These are phyloP conservation scores for Cyclina sinensis DNA, from an alignment of 1,140 invertebrate genomes.

Conservation along the genomic window DNA sequence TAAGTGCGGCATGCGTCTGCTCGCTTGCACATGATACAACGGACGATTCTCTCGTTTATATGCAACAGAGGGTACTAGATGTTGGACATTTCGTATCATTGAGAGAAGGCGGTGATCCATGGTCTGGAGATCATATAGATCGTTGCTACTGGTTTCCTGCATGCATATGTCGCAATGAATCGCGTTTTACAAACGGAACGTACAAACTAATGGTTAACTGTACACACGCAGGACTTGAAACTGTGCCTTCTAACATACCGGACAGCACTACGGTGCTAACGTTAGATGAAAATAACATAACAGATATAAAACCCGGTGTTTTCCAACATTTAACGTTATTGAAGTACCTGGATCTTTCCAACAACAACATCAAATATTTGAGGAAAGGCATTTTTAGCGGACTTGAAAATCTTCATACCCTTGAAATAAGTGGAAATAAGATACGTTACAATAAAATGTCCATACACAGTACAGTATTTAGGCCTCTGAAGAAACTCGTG, in stretches of 20 bases:
- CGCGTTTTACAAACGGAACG: background rate
- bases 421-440: slow-evolving; percentile 12
- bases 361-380: background rate
- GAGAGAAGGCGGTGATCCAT: too few species aligned
- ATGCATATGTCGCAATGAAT: slow-evolving; percentile 9
- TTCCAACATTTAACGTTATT: slow-evolving; percentile 4
- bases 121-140: background rate
- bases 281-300: slow-evolving; percentile 5
- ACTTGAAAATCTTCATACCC: slow-evolving; percentile 19
- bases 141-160: background rate
- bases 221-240: background rate
- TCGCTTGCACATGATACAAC: too few species aligned
- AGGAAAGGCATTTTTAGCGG: background rate
- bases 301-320: background rate
- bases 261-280: slow-evolving; percentile 4
- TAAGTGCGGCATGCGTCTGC: too few species aligned
- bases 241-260: background rate
- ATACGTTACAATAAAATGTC: background rate
- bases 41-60: too few species aligned
- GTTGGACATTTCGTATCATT: too few species aligned
- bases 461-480: background rate
- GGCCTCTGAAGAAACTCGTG: background rate
- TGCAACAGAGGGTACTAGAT: too few species aligned
- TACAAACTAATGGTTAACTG: slow-evolving; percentile 32
- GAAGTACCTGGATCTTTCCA: slow-evolving; percentile 26